Conservation (phyloP, 2,888 invertebrate genomes). For the Eristalis intricaria region DNA sequence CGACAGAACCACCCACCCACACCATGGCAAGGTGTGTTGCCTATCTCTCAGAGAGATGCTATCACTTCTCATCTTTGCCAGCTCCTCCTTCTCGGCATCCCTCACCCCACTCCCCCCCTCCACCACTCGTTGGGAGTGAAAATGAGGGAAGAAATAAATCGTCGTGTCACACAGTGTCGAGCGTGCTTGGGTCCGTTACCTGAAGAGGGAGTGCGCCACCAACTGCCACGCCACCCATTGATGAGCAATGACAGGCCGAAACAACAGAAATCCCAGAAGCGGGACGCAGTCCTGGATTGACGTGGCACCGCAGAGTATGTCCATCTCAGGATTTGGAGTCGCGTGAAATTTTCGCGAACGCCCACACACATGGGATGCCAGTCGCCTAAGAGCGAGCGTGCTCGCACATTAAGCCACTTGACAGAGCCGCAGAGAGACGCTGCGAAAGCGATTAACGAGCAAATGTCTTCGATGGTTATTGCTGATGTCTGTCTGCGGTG, state of each 20-base stretch:
- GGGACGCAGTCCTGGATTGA: conserved; percentile 28
- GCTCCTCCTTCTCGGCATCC: background rate
- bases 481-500: conserved; percentile 38
- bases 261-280: conserved; percentile 18
- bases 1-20: conserved; percentile 65
- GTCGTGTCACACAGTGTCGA: conserved; percentile 40
- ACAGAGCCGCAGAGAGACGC: conserved; percentile 48
- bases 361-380: conserved; percentile 53
- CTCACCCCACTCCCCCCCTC: background rate
- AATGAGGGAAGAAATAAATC: conserved; percentile 41
- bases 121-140: background rate
- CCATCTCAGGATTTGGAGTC: conserved; percentile 22
- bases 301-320: conserved; percentile 3
- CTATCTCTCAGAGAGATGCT: conserved; percentile 37
- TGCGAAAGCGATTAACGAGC: conserved; percentile 55
- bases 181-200: conserved; percentile 54
- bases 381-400: conserved; percentile 50
- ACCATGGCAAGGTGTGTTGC: conserved; percentile 62
- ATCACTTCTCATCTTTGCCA: conserved; percentile 61
- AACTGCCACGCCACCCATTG: background rate
- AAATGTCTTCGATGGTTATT: conserved; percentile 57
- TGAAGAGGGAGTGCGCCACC: conserved; percentile 4
- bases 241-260: conserved; percentile 51
- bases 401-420: conserved; percentile 58
- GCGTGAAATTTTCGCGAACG: conserved; percentile 66